Conservation (phyloP, 2,888 invertebrate species). For the Caenorhabditis japonica region DNA sequence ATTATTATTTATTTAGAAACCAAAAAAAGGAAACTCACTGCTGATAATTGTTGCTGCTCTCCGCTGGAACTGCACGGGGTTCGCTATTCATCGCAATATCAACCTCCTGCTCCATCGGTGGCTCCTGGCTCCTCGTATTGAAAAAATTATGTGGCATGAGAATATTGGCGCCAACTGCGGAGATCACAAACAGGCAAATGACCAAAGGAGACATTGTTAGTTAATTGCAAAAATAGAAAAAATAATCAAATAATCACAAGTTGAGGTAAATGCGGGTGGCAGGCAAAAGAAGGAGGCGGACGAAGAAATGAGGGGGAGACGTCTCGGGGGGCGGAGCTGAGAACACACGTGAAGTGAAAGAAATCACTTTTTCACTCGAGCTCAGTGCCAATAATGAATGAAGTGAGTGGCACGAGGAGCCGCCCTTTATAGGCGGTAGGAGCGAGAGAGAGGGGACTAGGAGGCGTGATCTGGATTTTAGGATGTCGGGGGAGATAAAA, state of each 20-base stretch:
- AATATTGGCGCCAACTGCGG: constrained; percentile 25
- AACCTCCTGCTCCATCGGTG: neutral
- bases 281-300: constrained; percentile 27
- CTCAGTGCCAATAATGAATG: constrained; percentile 36
- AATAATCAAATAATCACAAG: too few relatives aligned
- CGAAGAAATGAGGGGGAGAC: constrained; percentile 7
- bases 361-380: neutral
- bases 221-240: constrained; percentile 32
- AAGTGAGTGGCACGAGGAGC: constrained; percentile 15
- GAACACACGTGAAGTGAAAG: constrained; percentile 27
- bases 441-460: constrained; percentile 15
- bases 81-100: neutral
- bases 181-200: constrained; percentile 4
- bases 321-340: constrained; percentile 26
- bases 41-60: constrained; percentile 3
- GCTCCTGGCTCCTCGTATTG: constrained; percentile 8
- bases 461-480: constrained; percentile 36
- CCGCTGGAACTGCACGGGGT: neutral
- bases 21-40: constrained; percentile 13
- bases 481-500: neutral
- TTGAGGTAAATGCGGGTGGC: neutral
- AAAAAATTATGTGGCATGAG: constrained; percentile 42
- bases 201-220: constrained; percentile 3
- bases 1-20: constrained; percentile 1
- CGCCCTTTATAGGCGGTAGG: constrained; percentile 37